phyloP scores from a whole-genome alignment of 2,888 invertebrate species.

The Tridacna gigas region DNA sequence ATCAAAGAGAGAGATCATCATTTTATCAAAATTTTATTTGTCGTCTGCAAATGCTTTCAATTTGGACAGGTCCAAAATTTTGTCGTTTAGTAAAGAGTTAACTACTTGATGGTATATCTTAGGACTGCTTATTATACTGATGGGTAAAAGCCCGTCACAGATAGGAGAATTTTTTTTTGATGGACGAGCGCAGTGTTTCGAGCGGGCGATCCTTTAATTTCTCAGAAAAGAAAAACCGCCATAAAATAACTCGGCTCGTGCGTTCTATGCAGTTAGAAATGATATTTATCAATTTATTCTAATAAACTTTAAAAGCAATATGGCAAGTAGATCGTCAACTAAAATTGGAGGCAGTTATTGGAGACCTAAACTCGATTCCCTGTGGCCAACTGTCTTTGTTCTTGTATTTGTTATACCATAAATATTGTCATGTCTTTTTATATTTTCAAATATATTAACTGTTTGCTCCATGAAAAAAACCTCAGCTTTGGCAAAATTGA shows the following conservation, averaged over 20 bases:
- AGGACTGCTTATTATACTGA: too few relatives aligned
- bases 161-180: background rate
- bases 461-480: background rate
- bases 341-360: constrained; percentile 48
- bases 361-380: constrained; percentile 49
- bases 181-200: constrained; percentile 12
- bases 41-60: too few relatives aligned
- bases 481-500: background rate
- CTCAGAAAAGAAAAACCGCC: constrained; percentile 50
- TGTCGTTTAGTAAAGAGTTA: too few relatives aligned
- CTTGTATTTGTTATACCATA: background rate
- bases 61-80: too few relatives aligned
- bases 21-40: too few relatives aligned
- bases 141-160: background rate
- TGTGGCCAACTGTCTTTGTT: too few relatives aligned
- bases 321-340: constrained; percentile 53
- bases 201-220: constrained; percentile 61
- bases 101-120: too few relatives aligned
- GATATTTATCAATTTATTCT: constrained; percentile 66
- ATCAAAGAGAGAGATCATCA: too few relatives aligned
- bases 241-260: constrained; percentile 43
- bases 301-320: constrained; percentile 67
- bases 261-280: constrained; percentile 36
- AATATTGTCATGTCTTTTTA: background rate
- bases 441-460: background rate